A percentile compares a stretch with the other conserved stretches of the same genome.
Evolutionary conservation across 2,797 vertebrate genomes (phyloP).

Genomic region (Sebastes umbrosus): DNA sequence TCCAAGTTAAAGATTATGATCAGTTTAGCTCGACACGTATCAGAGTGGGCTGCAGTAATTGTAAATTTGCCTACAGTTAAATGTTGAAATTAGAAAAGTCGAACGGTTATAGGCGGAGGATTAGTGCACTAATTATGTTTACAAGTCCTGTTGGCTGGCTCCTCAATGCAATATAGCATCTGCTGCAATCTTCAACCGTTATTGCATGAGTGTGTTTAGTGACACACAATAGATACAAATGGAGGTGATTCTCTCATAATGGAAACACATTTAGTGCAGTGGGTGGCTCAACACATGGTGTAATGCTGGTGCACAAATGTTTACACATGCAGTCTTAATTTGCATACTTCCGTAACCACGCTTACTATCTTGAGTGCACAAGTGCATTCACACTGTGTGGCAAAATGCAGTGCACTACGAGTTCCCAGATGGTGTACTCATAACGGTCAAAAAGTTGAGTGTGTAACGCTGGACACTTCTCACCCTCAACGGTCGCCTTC

Average conservation of each 20-base stretch:
- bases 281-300: neutral
- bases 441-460: too few species aligned
- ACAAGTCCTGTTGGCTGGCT: neutral
- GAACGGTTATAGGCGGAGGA: neutral
- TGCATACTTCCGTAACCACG: too few species aligned
- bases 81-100: constrained; percentile 9
- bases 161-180: neutral
- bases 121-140: constrained; percentile 9
- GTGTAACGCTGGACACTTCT: neutral
- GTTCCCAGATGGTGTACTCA: too few species aligned
- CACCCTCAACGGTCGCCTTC: neutral
- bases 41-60: neutral
- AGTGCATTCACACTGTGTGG: too few species aligned
- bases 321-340: too few species aligned
- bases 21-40: neutral
- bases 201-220: constrained; percentile 6
- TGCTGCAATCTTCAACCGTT: neutral
- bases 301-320: neutral
- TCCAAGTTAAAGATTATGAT: neutral
- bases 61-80: neutral
- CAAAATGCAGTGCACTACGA: too few species aligned
- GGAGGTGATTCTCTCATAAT: neutral
- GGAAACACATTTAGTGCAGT: neutral
- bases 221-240: constrained; percentile 4
- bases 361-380: too few species aligned